phyloP scores from a whole-genome alignment of 2,888 invertebrate species.

The Melanostoma mellinum region DNA sequence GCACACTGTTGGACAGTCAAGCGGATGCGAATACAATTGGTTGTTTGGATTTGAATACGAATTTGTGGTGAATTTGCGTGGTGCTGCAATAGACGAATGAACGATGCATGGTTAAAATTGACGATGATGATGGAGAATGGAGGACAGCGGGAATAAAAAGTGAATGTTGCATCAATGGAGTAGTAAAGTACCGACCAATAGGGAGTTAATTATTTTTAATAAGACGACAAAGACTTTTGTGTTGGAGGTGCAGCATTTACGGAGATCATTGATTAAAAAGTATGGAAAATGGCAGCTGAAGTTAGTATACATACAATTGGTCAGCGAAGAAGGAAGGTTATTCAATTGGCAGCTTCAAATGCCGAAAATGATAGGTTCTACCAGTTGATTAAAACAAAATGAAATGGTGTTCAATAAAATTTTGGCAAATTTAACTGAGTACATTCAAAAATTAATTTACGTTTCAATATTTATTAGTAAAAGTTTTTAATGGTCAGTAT shows the following conservation, averaged over 20 bases:
- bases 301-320: too few relatives aligned
- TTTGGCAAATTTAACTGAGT: too few relatives aligned
- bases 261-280: too few relatives aligned
- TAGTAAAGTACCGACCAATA: conserved; percentile 58
- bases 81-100: conserved; percentile 31
- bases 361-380: too few relatives aligned
- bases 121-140: conserved; percentile 40
- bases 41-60: conserved; percentile 67
- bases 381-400: too few relatives aligned
- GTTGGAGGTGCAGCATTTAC: background rate
- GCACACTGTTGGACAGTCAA: conserved; percentile 10
- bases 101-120: conserved; percentile 29
- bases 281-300: too few relatives aligned
- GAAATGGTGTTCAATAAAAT: too few relatives aligned
- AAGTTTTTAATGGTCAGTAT: too few relatives aligned
- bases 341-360: too few relatives aligned
- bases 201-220: conserved; percentile 73
- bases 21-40: conserved; percentile 63
- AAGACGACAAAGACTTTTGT: conserved; percentile 38
- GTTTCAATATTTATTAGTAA: too few relatives aligned
- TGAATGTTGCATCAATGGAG: conserved; percentile 23
- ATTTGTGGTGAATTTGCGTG: conserved; percentile 51
- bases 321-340: too few relatives aligned
- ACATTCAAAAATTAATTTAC: too few relatives aligned
- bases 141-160: conserved; percentile 21